Percentiles rank a stretch among this genome's conserved stretches.
These are phyloP conservation scores for Myzus persicae DNA, from an alignment of 1,140 invertebrate species.

Conservation along the genomic window DNA sequence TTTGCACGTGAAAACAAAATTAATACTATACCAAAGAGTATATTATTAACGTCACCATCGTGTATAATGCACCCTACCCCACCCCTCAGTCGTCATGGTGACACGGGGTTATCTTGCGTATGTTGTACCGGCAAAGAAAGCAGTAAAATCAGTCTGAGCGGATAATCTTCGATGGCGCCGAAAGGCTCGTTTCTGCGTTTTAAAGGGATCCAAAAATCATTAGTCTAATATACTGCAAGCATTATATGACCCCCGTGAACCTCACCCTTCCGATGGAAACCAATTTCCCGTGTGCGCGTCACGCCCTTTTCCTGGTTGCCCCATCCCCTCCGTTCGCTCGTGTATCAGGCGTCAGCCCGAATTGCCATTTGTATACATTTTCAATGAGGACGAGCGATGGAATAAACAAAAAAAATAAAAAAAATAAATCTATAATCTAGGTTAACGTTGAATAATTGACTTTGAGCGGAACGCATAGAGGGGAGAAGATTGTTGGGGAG, in stretches of 20 bases:
- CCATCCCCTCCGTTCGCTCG: neutral
- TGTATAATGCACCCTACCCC: neutral
- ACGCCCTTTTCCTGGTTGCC: conserved; percentile 42
- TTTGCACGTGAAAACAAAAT: neutral
- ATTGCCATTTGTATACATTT: conserved; percentile 45
- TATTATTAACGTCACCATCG: neutral
- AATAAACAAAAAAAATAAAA: neutral
- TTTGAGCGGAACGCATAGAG: neutral
- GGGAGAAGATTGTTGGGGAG: neutral
- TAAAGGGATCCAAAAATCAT: conserved; percentile 28
- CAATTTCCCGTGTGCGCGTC: conserved; percentile 49
- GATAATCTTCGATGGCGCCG: conserved; percentile 26
- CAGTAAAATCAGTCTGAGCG: conserved; percentile 24
- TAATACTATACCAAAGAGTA: neutral
- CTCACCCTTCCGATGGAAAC: conserved; percentile 50
- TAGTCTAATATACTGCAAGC: conserved; percentile 35
- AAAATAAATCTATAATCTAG: conserved; percentile 32
- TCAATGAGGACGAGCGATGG: neutral
- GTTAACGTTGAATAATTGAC: conserved; percentile 56
- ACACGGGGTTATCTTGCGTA: neutral
- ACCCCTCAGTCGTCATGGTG: neutral
- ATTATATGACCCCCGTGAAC: neutral
- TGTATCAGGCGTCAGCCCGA: neutral
- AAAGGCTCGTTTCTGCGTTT: conserved; percentile 41
- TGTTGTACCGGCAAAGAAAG: neutral